phyloP scores from a whole-genome alignment of 2,797 vertebrate species.

The Clarias pachynema region DNA sequence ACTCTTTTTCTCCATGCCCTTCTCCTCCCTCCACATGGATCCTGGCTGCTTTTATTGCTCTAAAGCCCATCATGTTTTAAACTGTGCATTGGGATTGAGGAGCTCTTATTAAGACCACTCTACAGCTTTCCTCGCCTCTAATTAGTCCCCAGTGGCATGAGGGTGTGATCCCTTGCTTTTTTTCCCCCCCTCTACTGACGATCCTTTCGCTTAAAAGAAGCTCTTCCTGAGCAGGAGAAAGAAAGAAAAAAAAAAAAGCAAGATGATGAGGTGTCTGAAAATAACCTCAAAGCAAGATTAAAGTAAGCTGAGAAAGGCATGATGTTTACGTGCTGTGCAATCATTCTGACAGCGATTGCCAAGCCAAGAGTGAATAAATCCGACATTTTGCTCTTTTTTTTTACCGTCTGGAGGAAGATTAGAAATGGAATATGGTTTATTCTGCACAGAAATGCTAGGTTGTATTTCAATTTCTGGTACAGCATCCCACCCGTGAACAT shows the following conservation, averaged over 20 bases:
- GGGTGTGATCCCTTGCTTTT: constrained; percentile 38
- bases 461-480: constrained; percentile 29
- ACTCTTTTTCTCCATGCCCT: constrained; percentile 4
- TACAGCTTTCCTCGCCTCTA: constrained; percentile 48
- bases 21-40: constrained; percentile 24
- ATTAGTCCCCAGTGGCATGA: constrained; percentile 53
- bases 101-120: constrained; percentile 43
- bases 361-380: constrained; percentile 27
- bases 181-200: constrained; percentile 3
- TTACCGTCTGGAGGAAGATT: constrained; percentile 14
- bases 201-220: constrained; percentile 40
- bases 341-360: constrained; percentile 32
- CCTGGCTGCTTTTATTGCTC: constrained; percentile 29
- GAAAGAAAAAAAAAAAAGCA: constrained; percentile 1
- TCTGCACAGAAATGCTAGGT: constrained; percentile 31
- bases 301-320: constrained; percentile 27
- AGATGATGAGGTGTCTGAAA: constrained; percentile 31
- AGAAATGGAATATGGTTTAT: constrained; percentile 29
- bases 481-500: constrained; percentile 20
- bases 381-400: constrained; percentile 18
- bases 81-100: constrained; percentile 30
- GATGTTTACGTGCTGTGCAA: constrained; percentile 29
- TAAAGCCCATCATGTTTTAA: constrained; percentile 44
- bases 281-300: constrained; percentile 32
- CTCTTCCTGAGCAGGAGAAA: constrained; percentile 1